phyloP scores from a whole-genome alignment of 2,888 invertebrate species.

The Agrenia bidenticulata region DNA sequence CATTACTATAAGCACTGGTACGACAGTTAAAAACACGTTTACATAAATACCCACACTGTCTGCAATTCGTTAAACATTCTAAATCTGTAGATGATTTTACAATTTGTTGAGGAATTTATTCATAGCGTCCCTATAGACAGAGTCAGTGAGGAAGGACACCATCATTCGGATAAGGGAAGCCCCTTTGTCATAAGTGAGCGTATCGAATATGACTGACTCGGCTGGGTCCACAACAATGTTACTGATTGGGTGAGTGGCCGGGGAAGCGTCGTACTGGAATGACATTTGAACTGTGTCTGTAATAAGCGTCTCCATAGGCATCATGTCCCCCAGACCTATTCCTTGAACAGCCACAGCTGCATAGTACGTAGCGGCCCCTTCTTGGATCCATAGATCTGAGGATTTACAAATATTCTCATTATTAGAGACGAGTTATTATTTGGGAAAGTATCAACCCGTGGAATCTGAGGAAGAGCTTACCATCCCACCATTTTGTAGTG shows the following conservation, averaged over 20 bases:
- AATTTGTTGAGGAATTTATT: conserved; percentile 30
- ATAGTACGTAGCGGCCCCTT: conserved; percentile 49
- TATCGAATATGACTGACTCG: conserved; percentile 67
- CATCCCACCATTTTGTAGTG: conserved; percentile 47
- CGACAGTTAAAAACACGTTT: too few species aligned
- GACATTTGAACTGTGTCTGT: conserved; percentile 36
- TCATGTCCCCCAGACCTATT: conserved; percentile 27
- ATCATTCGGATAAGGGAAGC: conserved; percentile 44
- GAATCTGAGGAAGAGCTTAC: too few species aligned
- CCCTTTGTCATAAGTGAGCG: conserved; percentile 71
- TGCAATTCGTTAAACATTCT: too few species aligned
- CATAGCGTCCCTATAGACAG: conserved; percentile 27
- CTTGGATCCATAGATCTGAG: conserved; percentile 41
- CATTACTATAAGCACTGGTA: conserved; percentile 30
- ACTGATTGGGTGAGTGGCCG: conserved; percentile 39
- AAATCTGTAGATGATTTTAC: conserved; percentile 22
- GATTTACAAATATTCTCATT: too few species aligned
- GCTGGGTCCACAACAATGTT: conserved; percentile 62
- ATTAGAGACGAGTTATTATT: too few species aligned
- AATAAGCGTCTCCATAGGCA: conserved; percentile 36
- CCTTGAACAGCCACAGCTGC: conserved; percentile 27
- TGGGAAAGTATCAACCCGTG: too few species aligned
- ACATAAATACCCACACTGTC: too few species aligned
- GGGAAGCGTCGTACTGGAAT: conserved; percentile 37
- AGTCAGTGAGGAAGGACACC: conserved; percentile 31